Percentiles rank a stretch among this genome's conserved stretches.
phyloP scores from a whole-genome alignment of 2,888 invertebrate genomes.

The Yponomeuta evonymella region DNA sequence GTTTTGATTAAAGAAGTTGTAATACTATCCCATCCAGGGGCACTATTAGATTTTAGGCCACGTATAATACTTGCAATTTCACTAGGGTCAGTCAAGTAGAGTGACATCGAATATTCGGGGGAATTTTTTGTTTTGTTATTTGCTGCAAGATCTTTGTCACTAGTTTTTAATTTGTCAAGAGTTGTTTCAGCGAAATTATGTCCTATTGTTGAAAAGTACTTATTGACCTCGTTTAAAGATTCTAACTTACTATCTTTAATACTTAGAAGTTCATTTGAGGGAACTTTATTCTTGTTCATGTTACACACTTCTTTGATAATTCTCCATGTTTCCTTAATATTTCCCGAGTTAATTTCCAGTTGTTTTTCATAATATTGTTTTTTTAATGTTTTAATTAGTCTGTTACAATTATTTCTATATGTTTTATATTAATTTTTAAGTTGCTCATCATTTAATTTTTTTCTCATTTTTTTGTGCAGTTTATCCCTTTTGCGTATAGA shows the following conservation, averaged over 20 bases:
- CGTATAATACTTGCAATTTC: background rate
- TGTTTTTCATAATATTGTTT: background rate
- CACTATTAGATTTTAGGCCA: background rate
- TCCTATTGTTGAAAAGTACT: background rate
- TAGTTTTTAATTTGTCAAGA: background rate
- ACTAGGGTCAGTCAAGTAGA: background rate
- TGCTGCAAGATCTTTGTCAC: background rate
- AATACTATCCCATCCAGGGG: background rate
- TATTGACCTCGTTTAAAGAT: background rate
- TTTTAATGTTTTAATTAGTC: background rate
- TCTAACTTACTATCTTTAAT: background rate
- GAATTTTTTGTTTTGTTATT: background rate
- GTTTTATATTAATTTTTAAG: background rate
- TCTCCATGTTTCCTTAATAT: slow-evolving; percentile 8
- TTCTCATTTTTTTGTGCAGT: background rate
- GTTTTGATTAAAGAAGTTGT: background rate
- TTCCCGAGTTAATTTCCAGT: background rate
- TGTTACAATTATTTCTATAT: background rate
- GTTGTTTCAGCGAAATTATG: background rate
- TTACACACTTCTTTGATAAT: background rate
- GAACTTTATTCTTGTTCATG: background rate
- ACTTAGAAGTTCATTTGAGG: background rate
- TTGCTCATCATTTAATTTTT: background rate
- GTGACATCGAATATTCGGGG: background rate
- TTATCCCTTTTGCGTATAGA: slow-evolving; percentile 5